phyloP scores from a whole-genome alignment of 2,113 vertebrate species.

The Corythaeola cristata region DNA sequence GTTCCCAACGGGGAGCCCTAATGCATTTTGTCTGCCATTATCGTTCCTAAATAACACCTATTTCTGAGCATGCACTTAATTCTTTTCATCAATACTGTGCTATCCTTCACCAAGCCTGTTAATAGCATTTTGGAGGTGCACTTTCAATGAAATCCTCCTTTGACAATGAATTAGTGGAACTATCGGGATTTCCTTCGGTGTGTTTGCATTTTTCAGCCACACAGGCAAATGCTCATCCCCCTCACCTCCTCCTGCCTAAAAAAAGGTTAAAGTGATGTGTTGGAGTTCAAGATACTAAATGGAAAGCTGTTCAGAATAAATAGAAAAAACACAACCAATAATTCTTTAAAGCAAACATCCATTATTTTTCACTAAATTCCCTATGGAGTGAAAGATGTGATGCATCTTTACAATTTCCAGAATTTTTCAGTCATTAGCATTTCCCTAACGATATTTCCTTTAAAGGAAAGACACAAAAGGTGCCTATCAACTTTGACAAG shows the following conservation, averaged over 20 bases:
- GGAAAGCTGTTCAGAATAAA: background rate
- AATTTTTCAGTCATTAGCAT: background rate
- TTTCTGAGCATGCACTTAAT: constrained; percentile 44
- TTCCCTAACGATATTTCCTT: background rate
- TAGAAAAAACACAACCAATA: background rate
- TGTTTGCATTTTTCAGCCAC: background rate
- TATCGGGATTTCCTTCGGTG: background rate
- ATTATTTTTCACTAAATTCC: background rate
- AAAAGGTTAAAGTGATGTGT: background rate
- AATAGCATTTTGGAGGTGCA: constrained; percentile 36
- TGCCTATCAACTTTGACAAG: background rate
- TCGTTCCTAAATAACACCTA: constrained; percentile 19
- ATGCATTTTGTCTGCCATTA: constrained; percentile 54
- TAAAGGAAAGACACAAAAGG: background rate
- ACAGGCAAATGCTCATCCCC: background rate
- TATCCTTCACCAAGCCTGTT: constrained; percentile 15
- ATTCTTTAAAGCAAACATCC: background rate
- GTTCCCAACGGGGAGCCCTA: background rate
- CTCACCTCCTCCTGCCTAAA: background rate
- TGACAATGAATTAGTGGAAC: constrained; percentile 39
- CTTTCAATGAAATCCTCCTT: constrained; percentile 11
- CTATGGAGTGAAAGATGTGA: background rate
- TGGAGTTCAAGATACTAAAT: background rate
- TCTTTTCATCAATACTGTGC: constrained; percentile 26
- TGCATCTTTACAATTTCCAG: background rate